phyloP scores from a whole-genome alignment of 2,113 vertebrate species.

The Odocoileus hemionus region DNA sequence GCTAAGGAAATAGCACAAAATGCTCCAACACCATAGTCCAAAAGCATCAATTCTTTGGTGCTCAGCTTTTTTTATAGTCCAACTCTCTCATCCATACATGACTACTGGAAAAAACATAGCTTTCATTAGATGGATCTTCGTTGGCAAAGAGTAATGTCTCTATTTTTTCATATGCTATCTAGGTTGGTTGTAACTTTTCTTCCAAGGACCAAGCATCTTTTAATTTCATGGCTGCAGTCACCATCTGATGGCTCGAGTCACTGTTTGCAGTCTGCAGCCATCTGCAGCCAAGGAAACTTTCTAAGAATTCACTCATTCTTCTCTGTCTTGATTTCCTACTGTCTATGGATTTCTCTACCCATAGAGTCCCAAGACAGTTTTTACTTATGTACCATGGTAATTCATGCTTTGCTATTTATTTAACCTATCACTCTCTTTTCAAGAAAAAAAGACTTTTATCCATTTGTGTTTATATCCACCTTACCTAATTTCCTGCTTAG shows the following conservation, averaged over 20 bases:
- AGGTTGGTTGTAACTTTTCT: too few species aligned
- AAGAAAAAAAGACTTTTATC: neutral
- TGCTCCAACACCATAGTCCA: neutral
- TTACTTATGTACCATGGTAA: neutral
- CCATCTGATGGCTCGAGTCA: too few species aligned
- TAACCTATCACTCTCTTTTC: neutral
- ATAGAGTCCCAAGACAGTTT: neutral
- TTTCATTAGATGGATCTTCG: too few species aligned
- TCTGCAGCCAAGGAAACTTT: neutral
- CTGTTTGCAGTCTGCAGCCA: too few species aligned
- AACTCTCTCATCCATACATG: too few species aligned
- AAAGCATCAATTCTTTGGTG: too few species aligned
- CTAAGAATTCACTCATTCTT: neutral
- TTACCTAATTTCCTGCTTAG: neutral
- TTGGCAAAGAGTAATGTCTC: too few species aligned
- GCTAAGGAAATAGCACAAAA: neutral
- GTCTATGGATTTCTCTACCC: neutral
- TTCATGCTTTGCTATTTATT: neutral
- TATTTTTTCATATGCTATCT: too few species aligned
- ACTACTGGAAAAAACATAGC: too few species aligned
- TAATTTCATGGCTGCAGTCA: too few species aligned
- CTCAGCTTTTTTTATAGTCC: too few species aligned
- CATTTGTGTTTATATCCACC: neutral
- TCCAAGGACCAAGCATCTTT: too few species aligned
- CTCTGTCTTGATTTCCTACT: neutral